Conservation (phyloP, 1,140 invertebrate genomes). For the Philotrypesis tridentata region DNA sequence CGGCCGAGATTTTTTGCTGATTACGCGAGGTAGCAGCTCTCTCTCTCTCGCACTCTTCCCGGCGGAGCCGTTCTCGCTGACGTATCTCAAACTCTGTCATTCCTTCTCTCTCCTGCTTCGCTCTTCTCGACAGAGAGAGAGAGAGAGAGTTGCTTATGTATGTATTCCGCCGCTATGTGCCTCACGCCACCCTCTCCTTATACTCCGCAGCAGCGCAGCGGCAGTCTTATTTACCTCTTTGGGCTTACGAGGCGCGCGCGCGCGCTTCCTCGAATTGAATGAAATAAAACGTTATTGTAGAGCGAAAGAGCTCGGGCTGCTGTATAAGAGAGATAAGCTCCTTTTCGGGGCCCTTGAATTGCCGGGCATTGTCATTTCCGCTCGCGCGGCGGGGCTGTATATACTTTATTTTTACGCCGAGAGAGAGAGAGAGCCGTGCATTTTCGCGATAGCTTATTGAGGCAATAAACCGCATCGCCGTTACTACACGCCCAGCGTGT, state of each 20-base stretch:
- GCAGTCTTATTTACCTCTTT: background rate
- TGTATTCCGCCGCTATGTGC: background rate
- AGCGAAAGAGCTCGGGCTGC: background rate
- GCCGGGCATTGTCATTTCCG: background rate
- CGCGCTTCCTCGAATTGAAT: conserved; percentile 4
- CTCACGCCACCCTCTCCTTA: no score
- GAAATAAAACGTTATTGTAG: conserved; percentile 3
- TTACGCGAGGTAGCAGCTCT: conserved; percentile 22
- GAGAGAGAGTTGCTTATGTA: background rate
- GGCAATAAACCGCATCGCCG: no score
- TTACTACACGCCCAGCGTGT: no score
- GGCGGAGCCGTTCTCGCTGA: conserved; percentile 11
- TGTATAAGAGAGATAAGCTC: background rate
- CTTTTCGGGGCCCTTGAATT: background rate
- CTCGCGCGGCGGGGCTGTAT: background rate
- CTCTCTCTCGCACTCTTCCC: no score
- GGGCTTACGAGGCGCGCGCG: background rate
- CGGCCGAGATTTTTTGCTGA: conserved; percentile 41
- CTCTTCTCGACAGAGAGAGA: background rate
- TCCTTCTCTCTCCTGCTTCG: background rate
- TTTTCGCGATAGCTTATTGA: no score
- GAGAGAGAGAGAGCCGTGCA: background rate
- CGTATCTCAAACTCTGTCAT: conserved; percentile 1
- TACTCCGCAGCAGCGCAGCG: background rate
- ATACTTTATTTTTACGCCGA: background rate